Conservation (phyloP, 2,888 invertebrate species). For the Chymomyza amoena region DNA sequence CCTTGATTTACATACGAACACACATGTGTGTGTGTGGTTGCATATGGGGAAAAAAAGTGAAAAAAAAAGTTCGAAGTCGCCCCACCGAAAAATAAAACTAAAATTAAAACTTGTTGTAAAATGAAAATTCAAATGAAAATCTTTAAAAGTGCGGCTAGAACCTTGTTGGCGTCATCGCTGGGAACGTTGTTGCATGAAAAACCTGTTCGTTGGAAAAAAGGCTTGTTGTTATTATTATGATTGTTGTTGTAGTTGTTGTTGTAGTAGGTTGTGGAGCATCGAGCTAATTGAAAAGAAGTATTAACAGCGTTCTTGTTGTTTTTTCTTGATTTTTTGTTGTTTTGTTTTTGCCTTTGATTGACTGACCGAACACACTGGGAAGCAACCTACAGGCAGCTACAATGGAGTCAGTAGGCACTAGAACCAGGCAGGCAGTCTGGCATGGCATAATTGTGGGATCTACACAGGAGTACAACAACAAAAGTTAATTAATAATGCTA, state of each 20-base stretch:
- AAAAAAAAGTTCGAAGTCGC: slow-evolving; percentile 6
- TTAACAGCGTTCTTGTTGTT: slow-evolving; percentile 62
- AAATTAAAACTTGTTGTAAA: slow-evolving; percentile 31
- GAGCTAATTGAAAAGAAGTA: slow-evolving; percentile 66
- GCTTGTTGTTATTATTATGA: slow-evolving; percentile 34
- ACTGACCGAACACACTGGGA: slow-evolving; percentile 56
- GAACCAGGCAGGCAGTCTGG: slow-evolving; percentile 61
- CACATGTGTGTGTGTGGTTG: slow-evolving; percentile 23
- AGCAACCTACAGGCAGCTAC: slow-evolving; percentile 24
- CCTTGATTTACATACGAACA: slow-evolving; percentile 11
- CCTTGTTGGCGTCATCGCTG: slow-evolving; percentile 38
- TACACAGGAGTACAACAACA: slow-evolving; percentile 37
- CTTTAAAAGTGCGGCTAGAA: slow-evolving; percentile 37
- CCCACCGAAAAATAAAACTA: slow-evolving; percentile 23
- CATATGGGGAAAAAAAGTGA: slow-evolving; percentile 24
- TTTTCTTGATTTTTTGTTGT: slow-evolving; percentile 21
- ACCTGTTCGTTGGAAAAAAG: slow-evolving; percentile 63
- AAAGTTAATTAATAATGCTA: slow-evolving; percentile 69
- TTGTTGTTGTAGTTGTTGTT: slow-evolving; percentile 32
- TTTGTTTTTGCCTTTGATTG: slow-evolving; percentile 53
- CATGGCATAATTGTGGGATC: slow-evolving; percentile 72
- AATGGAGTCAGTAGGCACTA: slow-evolving; percentile 24
- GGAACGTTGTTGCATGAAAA: slow-evolving; percentile 49
- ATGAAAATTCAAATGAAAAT: slow-evolving; percentile 62
- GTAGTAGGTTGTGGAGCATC: slow-evolving; percentile 30